Percentiles rank a stretch among this genome's conserved stretches.
Conservation (phyloP, 2,113 vertebrate genomes). For the Oryzias melastigma region DNA sequence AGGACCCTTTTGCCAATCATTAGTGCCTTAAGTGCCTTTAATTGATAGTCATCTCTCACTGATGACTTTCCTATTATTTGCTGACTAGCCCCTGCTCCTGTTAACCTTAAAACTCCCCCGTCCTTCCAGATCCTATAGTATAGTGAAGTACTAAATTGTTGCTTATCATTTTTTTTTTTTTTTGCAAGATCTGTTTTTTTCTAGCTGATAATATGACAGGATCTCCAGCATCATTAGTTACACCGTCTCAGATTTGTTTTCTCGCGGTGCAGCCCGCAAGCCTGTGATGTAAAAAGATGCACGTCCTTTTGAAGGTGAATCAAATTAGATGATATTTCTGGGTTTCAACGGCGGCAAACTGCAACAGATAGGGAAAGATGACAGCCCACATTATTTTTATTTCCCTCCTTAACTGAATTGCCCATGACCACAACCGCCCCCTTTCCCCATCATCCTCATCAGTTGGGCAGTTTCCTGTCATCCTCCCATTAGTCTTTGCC, state of each 20-base stretch:
- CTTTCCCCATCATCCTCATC: constrained; percentile 14
- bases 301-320: constrained; percentile 46
- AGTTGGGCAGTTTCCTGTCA: constrained; percentile 29
- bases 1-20: constrained; percentile 73
- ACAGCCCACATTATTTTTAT: constrained; percentile 17
- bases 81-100: constrained; percentile 59
- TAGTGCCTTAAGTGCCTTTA: constrained; percentile 78
- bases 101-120: constrained; percentile 45
- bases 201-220: constrained; percentile 2
- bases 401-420: constrained; percentile 31
- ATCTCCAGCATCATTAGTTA: constrained; percentile 34
- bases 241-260: constrained; percentile 33
- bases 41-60: constrained; percentile 77
- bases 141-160: constrained; percentile 20
- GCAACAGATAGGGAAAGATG: constrained; percentile 36
- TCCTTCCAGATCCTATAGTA: constrained; percentile 33
- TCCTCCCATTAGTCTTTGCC: constrained; percentile 34
- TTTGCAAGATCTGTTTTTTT: constrained; percentile 28
- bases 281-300: constrained; percentile 14
- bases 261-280: constrained; percentile 15
- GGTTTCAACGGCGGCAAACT: constrained; percentile 7
- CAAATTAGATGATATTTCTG: constrained; percentile 39
- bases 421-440: constrained; percentile 25
- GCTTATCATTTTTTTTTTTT: constrained; percentile 38
- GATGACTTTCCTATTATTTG: constrained; percentile 71